phyloP scores from a whole-genome alignment of 1,140 invertebrate species.

The Ips nitidus region DNA sequence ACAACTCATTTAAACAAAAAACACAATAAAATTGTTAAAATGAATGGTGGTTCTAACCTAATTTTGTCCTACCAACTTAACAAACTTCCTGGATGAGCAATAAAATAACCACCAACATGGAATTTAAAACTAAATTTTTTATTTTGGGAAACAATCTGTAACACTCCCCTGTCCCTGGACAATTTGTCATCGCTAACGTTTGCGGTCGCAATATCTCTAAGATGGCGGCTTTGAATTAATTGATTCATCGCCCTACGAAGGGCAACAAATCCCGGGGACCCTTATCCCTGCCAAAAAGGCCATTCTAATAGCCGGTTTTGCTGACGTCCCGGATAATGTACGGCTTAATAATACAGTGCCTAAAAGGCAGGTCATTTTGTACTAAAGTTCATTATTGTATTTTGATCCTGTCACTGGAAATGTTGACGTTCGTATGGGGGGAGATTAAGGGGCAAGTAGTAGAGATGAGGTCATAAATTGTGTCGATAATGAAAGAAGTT shows the following conservation, averaged over 20 bases:
- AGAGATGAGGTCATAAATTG: background rate
- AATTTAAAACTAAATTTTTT: too few species aligned
- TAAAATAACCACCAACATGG: too few species aligned
- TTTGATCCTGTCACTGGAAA: slow-evolving; percentile 44
- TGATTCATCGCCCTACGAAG: slow-evolving; percentile 41
- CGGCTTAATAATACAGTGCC: slow-evolving; percentile 53
- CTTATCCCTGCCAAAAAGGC: slow-evolving; percentile 35
- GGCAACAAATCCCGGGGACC: slow-evolving; percentile 17
- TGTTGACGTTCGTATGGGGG: slow-evolving; percentile 17
- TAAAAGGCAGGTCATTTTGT: slow-evolving; percentile 54
- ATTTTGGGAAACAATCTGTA: too few species aligned
- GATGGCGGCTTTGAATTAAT: slow-evolving; percentile 47
- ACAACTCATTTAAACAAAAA: too few species aligned
- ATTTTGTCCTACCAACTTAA: too few species aligned
- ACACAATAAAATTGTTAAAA: too few species aligned
- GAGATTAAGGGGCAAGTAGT: slow-evolving; percentile 6
- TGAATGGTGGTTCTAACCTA: too few species aligned
- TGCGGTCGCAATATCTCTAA: slow-evolving; percentile 41
- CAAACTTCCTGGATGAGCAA: too few species aligned
- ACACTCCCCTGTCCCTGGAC: background rate
- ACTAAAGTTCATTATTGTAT: slow-evolving; percentile 53
- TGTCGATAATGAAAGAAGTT: background rate
- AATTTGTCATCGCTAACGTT: slow-evolving; percentile 25
- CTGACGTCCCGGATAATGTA: slow-evolving; percentile 50
- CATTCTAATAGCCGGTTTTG: slow-evolving; percentile 47